Base-by-base conservation (phyloP, 2,888 invertebrate species). In the Dione juno region DNA sequence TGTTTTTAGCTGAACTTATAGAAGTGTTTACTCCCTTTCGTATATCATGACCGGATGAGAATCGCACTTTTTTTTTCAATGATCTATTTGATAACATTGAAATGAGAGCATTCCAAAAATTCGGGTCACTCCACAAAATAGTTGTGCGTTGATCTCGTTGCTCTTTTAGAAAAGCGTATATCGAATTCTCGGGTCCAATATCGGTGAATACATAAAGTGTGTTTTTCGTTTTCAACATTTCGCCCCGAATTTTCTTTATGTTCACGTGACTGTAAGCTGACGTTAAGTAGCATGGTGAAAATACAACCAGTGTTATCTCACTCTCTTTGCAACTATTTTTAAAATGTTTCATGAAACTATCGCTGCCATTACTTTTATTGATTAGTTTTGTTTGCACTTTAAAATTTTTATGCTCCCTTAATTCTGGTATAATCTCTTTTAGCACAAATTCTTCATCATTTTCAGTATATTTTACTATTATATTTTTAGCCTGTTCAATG, bases 101-200 rank as follows among this genome's bases (percentile, higher is more conserved):
- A 13, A 84, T 77, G 68, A 92, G 80, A 75, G 83, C 85, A 61
- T 84, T 82, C 90, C 88, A 91, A 77, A 90, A 89, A 76, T 88
- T 81, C n/a, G 83, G 81, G 72, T 90, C 90, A 69, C 84, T 84
- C 92, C 92, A 92, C 66, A 88, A 79, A 40, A 90, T 78, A 28
- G 89, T 83, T 54, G 84, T 84, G 57, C 79, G 79, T 7, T 77
- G 77, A 80, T 92, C 88, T 52, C 92, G 85, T 70, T 91, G 88
- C 76, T 89, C 88, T 78, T 90, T 90, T 70, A 92, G 78, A 78
- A 91, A 92, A 48, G 89, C 86, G 77, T 89, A 90, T 75, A 92
- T 85, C 70, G 91, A 92, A 81, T 92, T 89, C 74, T 92, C 91
- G 11, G 88, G 84, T 16, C 88, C 91, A 66, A 86, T 84, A 80